Conservation (phyloP, 2,113 vertebrate species). For the Oreochromis tanganicae region DNA sequence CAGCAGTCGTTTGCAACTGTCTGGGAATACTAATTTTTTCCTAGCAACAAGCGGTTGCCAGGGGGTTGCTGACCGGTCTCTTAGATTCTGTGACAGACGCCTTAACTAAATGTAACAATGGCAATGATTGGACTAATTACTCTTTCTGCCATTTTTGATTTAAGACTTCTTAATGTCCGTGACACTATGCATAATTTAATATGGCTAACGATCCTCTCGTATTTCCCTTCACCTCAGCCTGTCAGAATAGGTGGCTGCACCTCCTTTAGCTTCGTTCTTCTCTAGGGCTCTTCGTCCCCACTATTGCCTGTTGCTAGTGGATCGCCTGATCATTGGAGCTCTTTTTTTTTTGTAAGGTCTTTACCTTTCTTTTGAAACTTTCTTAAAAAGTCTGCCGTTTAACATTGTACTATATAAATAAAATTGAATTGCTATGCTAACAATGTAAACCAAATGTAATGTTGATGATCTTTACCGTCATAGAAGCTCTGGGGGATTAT, state of each 20-base stretch:
- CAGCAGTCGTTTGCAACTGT: background rate
- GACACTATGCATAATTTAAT: background rate
- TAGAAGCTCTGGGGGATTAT: background rate
- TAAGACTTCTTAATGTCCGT: background rate
- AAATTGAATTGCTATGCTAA: background rate
- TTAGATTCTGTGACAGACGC: background rate
- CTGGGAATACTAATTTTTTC: background rate
- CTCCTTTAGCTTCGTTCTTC: background rate
- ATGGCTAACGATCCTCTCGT: background rate
- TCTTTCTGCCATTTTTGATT: background rate
- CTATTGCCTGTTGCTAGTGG: background rate
- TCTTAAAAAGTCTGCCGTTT: background rate
- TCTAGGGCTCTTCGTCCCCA: background rate
- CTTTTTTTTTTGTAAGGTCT: background rate
- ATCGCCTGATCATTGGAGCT: background rate
- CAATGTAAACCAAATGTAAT: background rate
- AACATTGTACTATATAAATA: rapidly evolving
- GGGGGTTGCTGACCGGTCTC: background rate
- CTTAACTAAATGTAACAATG: background rate
- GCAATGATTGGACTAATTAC: background rate
- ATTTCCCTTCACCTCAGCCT: background rate
- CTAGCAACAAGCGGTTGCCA: background rate
- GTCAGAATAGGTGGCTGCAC: background rate
- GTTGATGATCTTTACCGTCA: background rate
- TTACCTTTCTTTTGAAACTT: background rate